phyloP scores from a whole-genome alignment of 92 coral and sea anemone genomes.

The Pocillopora grandis region DNA sequence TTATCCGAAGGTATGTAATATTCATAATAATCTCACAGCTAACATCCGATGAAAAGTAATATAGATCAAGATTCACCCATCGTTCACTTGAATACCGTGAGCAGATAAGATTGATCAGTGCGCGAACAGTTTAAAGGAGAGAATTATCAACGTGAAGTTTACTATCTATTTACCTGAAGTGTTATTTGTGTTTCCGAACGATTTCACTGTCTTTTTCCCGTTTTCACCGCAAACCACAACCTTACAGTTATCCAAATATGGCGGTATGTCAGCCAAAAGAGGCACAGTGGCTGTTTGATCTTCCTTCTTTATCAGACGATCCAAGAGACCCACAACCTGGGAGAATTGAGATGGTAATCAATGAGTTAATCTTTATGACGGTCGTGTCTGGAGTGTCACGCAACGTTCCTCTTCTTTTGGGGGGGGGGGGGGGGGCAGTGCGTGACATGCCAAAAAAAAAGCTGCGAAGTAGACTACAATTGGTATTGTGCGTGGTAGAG shows the following conservation, averaged over 20 bases:
- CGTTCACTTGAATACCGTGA: no score
- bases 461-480: no score
- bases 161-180: constrained; percentile 16
- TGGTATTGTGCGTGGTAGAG: no score
- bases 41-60: no score
- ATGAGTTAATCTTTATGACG: no score
- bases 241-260: constrained; percentile 49
- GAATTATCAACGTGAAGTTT: not conserved
- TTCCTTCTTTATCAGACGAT: constrained; percentile 81
- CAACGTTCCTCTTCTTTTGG: not conserved
- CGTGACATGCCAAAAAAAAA: no score
- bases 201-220: not conserved
- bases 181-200: constrained; percentile 13
- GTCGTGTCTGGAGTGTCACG: not conserved
- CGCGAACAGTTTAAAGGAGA: no score
- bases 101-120: no score
- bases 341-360: not conserved
- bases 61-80: no score
- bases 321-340: constrained; percentile 75
- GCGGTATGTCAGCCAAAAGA: constrained; percentile 74
- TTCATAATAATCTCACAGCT: no score
- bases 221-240: constrained; percentile 44
- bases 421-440: not conserved
- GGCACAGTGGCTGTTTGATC: constrained; percentile 90
- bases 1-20: no score